Evolutionary conservation across 2,797 vertebrate species (phyloP).

Genomic region (Catharus ustulatus): DNA sequence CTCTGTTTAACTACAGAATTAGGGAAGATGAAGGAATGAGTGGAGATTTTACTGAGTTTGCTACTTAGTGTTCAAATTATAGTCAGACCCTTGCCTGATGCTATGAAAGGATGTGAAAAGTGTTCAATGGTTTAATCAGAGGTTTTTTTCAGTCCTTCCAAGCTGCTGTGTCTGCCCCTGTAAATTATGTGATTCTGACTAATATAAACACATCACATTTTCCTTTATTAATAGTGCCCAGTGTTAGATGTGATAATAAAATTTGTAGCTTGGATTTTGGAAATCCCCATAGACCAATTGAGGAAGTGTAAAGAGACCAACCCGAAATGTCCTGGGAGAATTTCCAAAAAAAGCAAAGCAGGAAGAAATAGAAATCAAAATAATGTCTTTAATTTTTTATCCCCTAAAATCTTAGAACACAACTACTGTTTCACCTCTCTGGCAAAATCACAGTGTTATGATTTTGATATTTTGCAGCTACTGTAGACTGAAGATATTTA

Average conservation of each 20-base stretch:
- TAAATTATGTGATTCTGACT: constrained; percentile 5
- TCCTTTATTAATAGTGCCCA: constrained; percentile 25
- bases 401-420: not conserved
- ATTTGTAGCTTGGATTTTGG: constrained; percentile 29
- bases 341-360: constrained; percentile 53
- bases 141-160: not conserved
- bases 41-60: not conserved
- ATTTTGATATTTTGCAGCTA: constrained; percentile 9
- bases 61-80: not conserved
- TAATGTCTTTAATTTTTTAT: not conserved
- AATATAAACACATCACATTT: constrained; percentile 4
- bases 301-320: constrained; percentile 39
- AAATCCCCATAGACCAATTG: not conserved
- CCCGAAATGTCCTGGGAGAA: constrained; percentile 48
- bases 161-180: not conserved
- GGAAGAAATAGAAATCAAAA: constrained; percentile 31
- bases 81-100: not conserved
- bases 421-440: constrained; percentile 12
- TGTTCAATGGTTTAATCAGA: not conserved
- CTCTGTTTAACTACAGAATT: not conserved
- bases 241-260: constrained; percentile 31
- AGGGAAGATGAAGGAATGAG: not conserved
- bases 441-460: not conserved
- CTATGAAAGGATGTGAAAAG: not conserved
- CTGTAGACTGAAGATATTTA: not conserved